Base-by-base conservation (phyloP, 2,113 vertebrate species). In the Ifrita kowaldi region DNA sequence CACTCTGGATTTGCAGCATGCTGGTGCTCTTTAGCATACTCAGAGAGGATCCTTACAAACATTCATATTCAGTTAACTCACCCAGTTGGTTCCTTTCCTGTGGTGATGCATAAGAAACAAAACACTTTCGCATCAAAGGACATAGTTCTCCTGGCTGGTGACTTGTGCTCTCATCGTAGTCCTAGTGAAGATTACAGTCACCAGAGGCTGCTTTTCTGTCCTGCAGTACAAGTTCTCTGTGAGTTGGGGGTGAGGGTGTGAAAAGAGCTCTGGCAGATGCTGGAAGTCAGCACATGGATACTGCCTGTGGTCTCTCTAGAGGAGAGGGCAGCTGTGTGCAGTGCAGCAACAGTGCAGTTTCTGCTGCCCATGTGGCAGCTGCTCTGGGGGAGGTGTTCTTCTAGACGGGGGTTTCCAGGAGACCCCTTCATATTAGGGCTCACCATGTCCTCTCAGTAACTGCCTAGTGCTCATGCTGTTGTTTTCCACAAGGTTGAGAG, bases 11-110 rank as follows among this genome's bases (percentile, higher is more conserved):
- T 64, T 46, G 16, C 41, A 55, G 24, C 4, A 1, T 24, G 33
- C 42, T 32, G 1, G 6, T 5, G 1, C n/a, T 28, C 63, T 67
- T 3, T 0, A n/a, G 23, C 1, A 1, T 13, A 2, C 28, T 63
- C 3, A 6, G 24, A 30, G 82, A 55, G 52, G 39, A 23, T 77
- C 5, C 68, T 41, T 35, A 9, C 17, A 11, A 27, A 28, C 2
- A 6, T 5, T 59, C 7, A 41, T 20, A 3, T 41, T 7, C 10
- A n/a, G 23, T 39, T 35, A 27, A 37, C 23, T 90, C 21, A 1
- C 15, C 4, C 13, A 8, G 7, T 6, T 63, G 47, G 9, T 65
- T 88, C 46, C 52, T 67, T 70, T 49, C 28, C 47, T 69, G 70
- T 5, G 6, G 69, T 41, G 64, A 21, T 55, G 32, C 57, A 71